Evolutionary conservation across 2,797 vertebrate genomes (phyloP).

Genomic region (Trachurus trachurus): DNA sequence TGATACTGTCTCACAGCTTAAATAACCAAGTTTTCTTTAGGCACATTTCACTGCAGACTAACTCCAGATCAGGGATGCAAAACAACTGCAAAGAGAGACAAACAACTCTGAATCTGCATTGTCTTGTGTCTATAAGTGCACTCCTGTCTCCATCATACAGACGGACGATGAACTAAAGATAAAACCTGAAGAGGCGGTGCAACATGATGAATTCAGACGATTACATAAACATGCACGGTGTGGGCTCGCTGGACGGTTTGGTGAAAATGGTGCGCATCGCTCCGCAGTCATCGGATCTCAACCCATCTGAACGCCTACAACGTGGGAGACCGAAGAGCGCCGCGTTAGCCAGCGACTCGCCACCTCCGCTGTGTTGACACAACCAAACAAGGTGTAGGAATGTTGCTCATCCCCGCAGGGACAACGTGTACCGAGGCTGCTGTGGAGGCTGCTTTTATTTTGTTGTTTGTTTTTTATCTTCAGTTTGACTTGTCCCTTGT

Average conservation of each 20-base stretch:
- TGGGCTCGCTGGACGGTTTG: not conserved
- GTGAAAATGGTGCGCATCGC: not conserved
- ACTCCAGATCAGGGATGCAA: not conserved
- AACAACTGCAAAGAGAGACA: not conserved
- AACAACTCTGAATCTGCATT: not conserved
- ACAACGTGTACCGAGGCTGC: not conserved
- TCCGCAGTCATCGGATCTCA: not conserved
- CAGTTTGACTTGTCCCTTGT: not conserved
- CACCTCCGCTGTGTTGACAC: not conserved
- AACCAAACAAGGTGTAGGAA: not conserved
- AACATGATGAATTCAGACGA: not conserved
- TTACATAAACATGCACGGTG: not conserved
- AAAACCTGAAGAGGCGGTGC: not conserved
- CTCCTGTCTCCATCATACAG: not conserved
- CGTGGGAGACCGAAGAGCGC: not conserved
- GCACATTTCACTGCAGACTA: conserved; percentile 25
- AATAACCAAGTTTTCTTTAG: conserved; percentile 15
- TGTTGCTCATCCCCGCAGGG: not conserved
- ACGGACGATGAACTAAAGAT: not conserved
- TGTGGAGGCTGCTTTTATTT: too few relatives aligned
- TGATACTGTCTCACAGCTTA: conserved; percentile 21
- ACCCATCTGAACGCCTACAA: not conserved
- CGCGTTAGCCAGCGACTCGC: not conserved
- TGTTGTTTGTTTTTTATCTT: not conserved
- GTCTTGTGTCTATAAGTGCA: not conserved